phyloP scores from a whole-genome alignment of 1,140 invertebrate species.

The Monochamus saltuarius region DNA sequence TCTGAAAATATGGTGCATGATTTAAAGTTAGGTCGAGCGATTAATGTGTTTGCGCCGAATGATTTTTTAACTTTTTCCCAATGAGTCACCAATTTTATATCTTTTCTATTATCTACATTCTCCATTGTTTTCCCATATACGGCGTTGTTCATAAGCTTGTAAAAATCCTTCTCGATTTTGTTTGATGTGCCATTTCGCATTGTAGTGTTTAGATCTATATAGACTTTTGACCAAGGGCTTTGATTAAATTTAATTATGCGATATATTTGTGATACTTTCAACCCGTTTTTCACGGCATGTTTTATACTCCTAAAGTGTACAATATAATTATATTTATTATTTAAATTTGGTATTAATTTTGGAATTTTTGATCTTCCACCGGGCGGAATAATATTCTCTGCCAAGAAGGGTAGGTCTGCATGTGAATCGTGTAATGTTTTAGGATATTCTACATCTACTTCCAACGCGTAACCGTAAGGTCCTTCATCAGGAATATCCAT shows the following conservation, averaged over 20 bases:
- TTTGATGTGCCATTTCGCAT: too few species aligned
- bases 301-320: conserved; percentile 50
- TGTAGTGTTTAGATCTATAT: too few species aligned
- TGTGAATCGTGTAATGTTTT: conserved; percentile 44
- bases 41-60: conserved; percentile 33
- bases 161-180: too few species aligned
- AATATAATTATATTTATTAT: conserved; percentile 46
- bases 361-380: conserved; percentile 34
- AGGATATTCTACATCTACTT: conserved; percentile 50
- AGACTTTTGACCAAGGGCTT: conserved; percentile 53
- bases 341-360: conserved; percentile 51
- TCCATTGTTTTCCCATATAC: too few species aligned
- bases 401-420: conserved; percentile 49
- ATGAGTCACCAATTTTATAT: too few species aligned
- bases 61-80: conserved; percentile 11
- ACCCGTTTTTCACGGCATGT: conserved; percentile 41
- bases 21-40: conserved; percentile 45
- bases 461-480: conserved; percentile 55
- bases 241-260: conserved; percentile 57
- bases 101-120: too few species aligned
- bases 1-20: conserved; percentile 40
- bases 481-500: conserved; percentile 44
- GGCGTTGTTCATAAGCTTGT: too few species aligned
- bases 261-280: conserved; percentile 47
- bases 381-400: conserved; percentile 36